These are phyloP conservation scores for Arrhopalites spinosus DNA, from an alignment of 2,888 invertebrate genomes.

Conservation along the genomic window DNA sequence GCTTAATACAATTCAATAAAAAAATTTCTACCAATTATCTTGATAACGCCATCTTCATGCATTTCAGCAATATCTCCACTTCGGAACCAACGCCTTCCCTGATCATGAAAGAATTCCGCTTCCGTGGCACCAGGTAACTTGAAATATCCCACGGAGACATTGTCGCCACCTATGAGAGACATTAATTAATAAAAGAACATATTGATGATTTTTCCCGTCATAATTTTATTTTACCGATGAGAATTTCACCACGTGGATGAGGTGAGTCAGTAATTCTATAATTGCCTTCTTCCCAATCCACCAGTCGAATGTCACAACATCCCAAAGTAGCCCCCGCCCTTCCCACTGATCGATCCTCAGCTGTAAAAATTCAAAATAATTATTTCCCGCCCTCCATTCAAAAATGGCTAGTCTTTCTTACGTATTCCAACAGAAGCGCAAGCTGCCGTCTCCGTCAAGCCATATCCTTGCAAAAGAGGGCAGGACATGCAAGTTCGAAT, in stretches of 20 bases:
- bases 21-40: conserved; percentile 88
- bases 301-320: conserved; percentile 80
- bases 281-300: conserved; percentile 93
- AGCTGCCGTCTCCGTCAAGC: conserved; percentile 95
- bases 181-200: too few species aligned
- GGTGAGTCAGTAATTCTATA: conserved; percentile 87
- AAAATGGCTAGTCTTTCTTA: conserved; percentile 40
- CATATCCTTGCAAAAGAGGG: conserved; percentile 91
- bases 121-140: conserved; percentile 84
- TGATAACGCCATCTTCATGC: conserved; percentile 89
- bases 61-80: conserved; percentile 97
- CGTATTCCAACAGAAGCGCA: conserved; percentile 67
- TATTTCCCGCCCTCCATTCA: too few species aligned
- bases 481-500: conserved; percentile 89
- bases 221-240: too few species aligned
- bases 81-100: conserved; percentile 88
- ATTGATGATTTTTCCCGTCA: too few species aligned
- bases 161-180: conserved; percentile 86
- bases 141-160: conserved; percentile 92
- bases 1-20: too few species aligned
- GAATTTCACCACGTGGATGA: conserved; percentile 81
- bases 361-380: conserved; percentile 58
- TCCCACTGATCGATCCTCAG: conserved; percentile 73
- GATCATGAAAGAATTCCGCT: conserved; percentile 84
- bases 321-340: conserved; percentile 87